Percentiles rank a stretch among this genome's conserved stretches.
Evolutionary conservation across 2,797 vertebrate genomes (phyloP).

Genomic region (Myotis findleyi): DNA sequence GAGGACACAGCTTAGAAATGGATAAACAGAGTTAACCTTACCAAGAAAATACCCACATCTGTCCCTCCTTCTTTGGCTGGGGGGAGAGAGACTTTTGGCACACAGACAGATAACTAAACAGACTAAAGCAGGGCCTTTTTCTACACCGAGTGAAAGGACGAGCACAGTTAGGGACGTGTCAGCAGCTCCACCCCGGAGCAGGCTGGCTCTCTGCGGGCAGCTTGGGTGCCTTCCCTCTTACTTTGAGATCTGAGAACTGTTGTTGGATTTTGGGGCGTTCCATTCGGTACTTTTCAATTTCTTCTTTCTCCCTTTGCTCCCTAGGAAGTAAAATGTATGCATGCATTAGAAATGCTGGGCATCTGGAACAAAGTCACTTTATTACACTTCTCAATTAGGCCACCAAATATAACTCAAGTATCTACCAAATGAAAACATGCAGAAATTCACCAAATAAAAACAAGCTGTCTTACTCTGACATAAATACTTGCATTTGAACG

Average conservation of each 20-base stretch:
- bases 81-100: neutral
- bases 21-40: neutral
- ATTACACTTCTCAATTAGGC: neutral
- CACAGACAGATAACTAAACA: neutral
- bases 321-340: constrained; percentile 82
- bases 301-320: constrained; percentile 98
- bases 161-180: neutral
- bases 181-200: neutral
- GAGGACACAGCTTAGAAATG: neutral
- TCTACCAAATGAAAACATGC: neutral
- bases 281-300: constrained; percentile 99
- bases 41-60: neutral
- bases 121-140: neutral
- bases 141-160: neutral
- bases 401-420: neutral
- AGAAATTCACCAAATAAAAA: neutral
- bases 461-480: neutral
- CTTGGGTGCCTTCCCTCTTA: constrained; percentile 73
- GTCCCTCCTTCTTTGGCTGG: neutral
- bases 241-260: constrained; percentile 99
- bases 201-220: neutral
- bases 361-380: neutral
- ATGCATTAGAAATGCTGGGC: neutral
- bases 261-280: constrained; percentile 99
- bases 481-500: neutral